phyloP scores from a whole-genome alignment of 2,888 invertebrate genomes.

The Pterostichus madidus region DNA sequence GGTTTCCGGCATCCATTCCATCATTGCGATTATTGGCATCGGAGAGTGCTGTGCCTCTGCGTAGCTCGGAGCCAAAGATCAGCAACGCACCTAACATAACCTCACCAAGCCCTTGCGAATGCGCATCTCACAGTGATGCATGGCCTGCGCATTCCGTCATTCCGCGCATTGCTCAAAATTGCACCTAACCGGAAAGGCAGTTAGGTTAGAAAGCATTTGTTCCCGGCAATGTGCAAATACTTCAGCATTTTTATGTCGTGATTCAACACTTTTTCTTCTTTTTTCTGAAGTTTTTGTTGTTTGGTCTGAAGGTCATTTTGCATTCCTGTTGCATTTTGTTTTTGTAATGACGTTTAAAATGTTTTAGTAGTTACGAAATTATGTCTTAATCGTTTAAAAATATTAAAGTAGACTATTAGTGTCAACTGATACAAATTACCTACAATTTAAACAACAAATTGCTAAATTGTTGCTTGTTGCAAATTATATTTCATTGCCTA shows the following conservation, averaged over 20 bases:
- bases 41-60: neutral
- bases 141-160: neutral
- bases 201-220: too few species aligned
- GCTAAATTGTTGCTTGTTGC: slow-evolving; percentile 27
- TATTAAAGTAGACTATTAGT: slow-evolving; percentile 41
- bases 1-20: slow-evolving; percentile 35
- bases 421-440: slow-evolving; percentile 47
- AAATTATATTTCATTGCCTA: slow-evolving; percentile 53
- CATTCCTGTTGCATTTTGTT: slow-evolving; percentile 23
- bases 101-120: slow-evolving; percentile 28
- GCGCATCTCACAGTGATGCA: slow-evolving; percentile 26
- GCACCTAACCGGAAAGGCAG: too few species aligned
- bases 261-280: too few species aligned
- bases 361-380: slow-evolving; percentile 27
- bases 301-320: slow-evolving; percentile 12
- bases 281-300: neutral
- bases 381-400: slow-evolving; percentile 35
- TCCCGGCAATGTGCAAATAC: too few species aligned
- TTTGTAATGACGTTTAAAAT: slow-evolving; percentile 12
- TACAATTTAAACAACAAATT: slow-evolving; percentile 43
- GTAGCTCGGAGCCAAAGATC: slow-evolving; percentile 25
- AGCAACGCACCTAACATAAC: slow-evolving; percentile 36
- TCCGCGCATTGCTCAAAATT: neutral
- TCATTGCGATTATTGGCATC: slow-evolving; percentile 10
- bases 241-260: too few species aligned